Base-by-base conservation (phyloP, 2,113 vertebrate genomes). In the Nanorana parkeri region DNA sequence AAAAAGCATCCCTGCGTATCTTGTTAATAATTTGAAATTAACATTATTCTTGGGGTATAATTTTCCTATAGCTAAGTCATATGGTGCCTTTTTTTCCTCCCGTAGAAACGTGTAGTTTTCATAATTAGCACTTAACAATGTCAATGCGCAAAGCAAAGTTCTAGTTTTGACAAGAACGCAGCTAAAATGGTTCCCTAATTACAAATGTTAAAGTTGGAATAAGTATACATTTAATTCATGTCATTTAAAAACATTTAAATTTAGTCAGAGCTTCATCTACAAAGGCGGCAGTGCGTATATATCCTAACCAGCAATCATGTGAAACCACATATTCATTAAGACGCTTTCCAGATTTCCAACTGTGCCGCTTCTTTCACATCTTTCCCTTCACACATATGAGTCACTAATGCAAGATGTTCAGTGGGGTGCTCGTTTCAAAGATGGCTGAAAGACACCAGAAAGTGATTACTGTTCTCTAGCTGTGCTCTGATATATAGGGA, bases 281-380 rank as follows among this genome's bases (percentile, higher is more conserved):
- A 80, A 52, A 66, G 52, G 21, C 13, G 20, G 32, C 68, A 51
- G 56, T 61, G 60, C 54, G 19, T 41, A 17, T 41, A 17, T 20
- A 65, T 81, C 28, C 51, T 41, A 81, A 36, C 24, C 51, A 28
- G 41, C 60, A 81, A 65, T 81, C 68, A 81, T 64, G 36, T 63
- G 67, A 32, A 64, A 60, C 20, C 68, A 73, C 79, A 73, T 71
- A 81, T 65, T 81, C 47, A 81, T 73, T 81, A 80, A 52, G 55
- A 8, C 67, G 29, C 32, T 52, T 51, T 73, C 60, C 28, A 32
- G 41, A 51, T 66, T 13, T 73, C 68, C 68, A 52, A 58, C 79
- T 73, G 68, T 73, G 41, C 56, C 23, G 15, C 16, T 28, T 61
- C 20, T 21, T 73, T 73, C 60, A 81, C 41, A 81, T 72, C 68